Evolutionary conservation across 2,113 vertebrate species (phyloP).

Genomic region (Thamnophis sirtalis): DNA sequence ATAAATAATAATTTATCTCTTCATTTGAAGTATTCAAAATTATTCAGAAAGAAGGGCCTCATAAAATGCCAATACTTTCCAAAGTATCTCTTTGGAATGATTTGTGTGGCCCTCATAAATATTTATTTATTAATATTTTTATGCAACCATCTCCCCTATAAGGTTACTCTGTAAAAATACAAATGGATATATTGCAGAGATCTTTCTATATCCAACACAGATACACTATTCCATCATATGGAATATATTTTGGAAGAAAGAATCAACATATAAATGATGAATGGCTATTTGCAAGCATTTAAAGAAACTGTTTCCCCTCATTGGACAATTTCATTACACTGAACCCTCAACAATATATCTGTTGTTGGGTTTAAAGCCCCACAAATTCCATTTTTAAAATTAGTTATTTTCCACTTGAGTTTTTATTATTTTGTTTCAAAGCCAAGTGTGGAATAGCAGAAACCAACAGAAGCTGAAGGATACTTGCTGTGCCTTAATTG

Average conservation of each 20-base stretch:
- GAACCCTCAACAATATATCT: not conserved
- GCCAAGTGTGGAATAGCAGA: not conserved
- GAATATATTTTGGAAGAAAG: not conserved
- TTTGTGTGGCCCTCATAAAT: not conserved
- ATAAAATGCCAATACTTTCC: not conserved
- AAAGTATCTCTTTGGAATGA: not conserved
- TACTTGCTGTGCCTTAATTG: constrained; percentile 35
- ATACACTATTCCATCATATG: not conserved
- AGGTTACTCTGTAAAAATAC: not conserved
- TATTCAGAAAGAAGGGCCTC: not conserved
- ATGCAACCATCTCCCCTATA: not conserved
- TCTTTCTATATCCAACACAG: not conserved
- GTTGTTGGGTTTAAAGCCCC: not conserved
- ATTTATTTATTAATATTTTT: not conserved
- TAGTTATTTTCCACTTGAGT: not conserved
- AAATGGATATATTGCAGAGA: not conserved
- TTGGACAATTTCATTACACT: not conserved
- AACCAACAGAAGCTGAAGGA: not conserved
- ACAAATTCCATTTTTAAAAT: not conserved
- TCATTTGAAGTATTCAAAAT: not conserved
- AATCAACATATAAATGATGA: not conserved
- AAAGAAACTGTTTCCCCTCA: not conserved
- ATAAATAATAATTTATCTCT: not conserved
- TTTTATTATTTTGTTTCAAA: not conserved
- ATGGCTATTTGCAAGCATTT: not conserved